Evolutionary conservation across 2,888 invertebrate genomes (phyloP).

Genomic region (Latrodectus elegans): DNA sequence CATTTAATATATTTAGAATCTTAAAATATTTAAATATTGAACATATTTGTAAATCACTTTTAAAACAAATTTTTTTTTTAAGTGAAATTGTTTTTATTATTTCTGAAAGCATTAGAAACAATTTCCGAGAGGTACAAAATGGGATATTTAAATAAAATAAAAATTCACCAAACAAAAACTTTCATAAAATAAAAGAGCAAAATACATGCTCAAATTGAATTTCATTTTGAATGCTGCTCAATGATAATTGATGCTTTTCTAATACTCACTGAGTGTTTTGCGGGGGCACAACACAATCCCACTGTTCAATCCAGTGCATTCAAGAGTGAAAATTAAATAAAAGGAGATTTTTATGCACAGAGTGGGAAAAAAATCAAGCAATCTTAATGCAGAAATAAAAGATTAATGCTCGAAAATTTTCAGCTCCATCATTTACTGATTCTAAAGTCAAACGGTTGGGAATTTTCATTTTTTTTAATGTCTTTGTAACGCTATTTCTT

Average conservation of each 20-base stretch:
- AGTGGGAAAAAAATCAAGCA: constrained; percentile 20
- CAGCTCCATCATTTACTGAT: constrained; percentile 67
- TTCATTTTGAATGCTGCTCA: constrained; percentile 42
- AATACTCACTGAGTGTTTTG: constrained; percentile 46
- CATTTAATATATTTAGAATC: no score
- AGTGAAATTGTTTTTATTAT: no score
- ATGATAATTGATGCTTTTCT: constrained; percentile 69
- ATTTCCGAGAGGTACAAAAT: no score
- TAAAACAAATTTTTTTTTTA: no score
- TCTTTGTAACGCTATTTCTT: constrained; percentile 30
- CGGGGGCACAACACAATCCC: constrained; percentile 1
- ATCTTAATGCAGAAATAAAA: constrained; percentile 62
- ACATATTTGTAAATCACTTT: no score
- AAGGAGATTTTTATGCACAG: constrained; percentile 2
- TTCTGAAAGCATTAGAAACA: no score
- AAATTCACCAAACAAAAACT: constrained; percentile 22
- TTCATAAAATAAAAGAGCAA: constrained; percentile 23
- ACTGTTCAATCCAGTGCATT: constrained; percentile 16
- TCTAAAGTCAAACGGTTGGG: constrained; percentile 52
- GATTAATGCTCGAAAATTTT: constrained; percentile 67
- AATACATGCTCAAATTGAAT: constrained; percentile 59
- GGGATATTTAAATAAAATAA: constrained; percentile 47
- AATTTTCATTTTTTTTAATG: constrained; percentile 16
- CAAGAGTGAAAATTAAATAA: constrained; percentile 66
- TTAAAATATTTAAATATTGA: no score